These are phyloP conservation scores for Nothoprocta pentlandii DNA, from an alignment of 2,113 vertebrate genomes.

Conservation along the genomic window DNA sequence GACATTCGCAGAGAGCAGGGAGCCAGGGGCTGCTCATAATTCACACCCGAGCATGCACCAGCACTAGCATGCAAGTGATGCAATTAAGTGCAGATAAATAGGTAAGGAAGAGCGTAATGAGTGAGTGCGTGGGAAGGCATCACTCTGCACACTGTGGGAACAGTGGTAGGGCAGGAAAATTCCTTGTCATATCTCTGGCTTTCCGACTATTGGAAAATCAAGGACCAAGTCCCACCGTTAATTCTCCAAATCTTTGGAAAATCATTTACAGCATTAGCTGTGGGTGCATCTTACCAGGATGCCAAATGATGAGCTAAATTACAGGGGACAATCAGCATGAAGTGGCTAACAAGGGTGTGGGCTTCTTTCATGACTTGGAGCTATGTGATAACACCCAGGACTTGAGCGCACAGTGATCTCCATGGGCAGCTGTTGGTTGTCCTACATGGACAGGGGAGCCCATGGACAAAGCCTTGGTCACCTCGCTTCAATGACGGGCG, in stretches of 20 bases:
- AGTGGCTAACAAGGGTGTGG: not conserved
- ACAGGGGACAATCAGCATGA: not conserved
- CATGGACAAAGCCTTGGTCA: not conserved
- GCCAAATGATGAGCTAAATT: not conserved
- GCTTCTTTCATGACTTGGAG: not conserved
- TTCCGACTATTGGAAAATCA: not conserved
- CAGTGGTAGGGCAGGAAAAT: not conserved
- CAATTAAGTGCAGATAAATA: not conserved
- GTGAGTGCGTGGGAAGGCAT: not conserved
- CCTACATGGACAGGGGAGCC: not conserved
- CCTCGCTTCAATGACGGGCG: not conserved
- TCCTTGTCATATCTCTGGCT: not conserved
- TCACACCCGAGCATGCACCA: not conserved
- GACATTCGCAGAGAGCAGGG: not conserved
- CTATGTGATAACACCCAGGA: not conserved
- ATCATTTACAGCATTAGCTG: not conserved
- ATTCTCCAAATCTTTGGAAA: not conserved
- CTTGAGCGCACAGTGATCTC: not conserved
- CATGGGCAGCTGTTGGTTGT: too few species aligned
- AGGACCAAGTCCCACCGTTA: not conserved
- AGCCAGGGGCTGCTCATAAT: not conserved
- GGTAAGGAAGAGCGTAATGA: not conserved
- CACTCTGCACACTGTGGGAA: not conserved
- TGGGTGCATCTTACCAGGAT: not conserved
- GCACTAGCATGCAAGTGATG: not conserved